These are phyloP conservation scores for Hippasteria phrygiana DNA, from an alignment of 53 echinoderm and acorn worm genomes.

Conservation along the genomic window DNA sequence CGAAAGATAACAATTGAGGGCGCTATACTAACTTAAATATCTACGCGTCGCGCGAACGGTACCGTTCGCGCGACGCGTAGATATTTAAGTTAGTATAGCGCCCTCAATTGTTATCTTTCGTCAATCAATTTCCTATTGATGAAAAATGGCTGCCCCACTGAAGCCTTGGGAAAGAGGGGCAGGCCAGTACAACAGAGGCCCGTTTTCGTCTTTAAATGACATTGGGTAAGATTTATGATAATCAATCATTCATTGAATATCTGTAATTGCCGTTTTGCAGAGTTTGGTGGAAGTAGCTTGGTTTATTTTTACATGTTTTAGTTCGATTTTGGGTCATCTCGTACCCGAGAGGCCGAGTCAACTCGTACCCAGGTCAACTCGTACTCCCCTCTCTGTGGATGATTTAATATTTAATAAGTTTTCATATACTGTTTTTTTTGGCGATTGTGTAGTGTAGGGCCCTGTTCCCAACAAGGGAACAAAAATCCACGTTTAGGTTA, in stretches of 20 bases:
- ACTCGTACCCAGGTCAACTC: too few species aligned
- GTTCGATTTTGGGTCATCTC: too few species aligned
- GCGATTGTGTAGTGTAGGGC: too few species aligned
- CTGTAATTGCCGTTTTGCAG: not conserved
- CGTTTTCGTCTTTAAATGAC: not conserved
- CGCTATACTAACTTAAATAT: not conserved
- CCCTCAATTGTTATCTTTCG: constrained; percentile 9
- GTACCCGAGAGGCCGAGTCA: too few species aligned
- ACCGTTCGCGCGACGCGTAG: too few species aligned
- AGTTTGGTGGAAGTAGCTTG: not conserved
- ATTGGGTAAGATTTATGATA: constrained; percentile 39
- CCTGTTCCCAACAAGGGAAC: too few species aligned
- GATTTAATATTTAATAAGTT: too few species aligned
- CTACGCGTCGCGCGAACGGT: too few species aligned
- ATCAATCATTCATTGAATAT: not conserved
- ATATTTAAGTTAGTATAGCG: not conserved
- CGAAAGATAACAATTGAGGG: constrained; percentile 11
- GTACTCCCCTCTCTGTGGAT: too few species aligned
- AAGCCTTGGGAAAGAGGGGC: constrained; percentile 80
- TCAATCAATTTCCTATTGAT: not conserved
- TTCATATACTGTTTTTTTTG: not conserved
- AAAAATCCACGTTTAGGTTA: too few species aligned
- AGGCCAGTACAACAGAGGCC: constrained; percentile 41
- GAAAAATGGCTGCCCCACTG: constrained; percentile 77
- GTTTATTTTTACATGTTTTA: not conserved